A percentile compares a stretch with the other conserved stretches of the same genome.
These are phyloP conservation scores for Melanotaenia maccullochi DNA, from an alignment of 2,797 vertebrate species.

Conservation along the genomic window DNA sequence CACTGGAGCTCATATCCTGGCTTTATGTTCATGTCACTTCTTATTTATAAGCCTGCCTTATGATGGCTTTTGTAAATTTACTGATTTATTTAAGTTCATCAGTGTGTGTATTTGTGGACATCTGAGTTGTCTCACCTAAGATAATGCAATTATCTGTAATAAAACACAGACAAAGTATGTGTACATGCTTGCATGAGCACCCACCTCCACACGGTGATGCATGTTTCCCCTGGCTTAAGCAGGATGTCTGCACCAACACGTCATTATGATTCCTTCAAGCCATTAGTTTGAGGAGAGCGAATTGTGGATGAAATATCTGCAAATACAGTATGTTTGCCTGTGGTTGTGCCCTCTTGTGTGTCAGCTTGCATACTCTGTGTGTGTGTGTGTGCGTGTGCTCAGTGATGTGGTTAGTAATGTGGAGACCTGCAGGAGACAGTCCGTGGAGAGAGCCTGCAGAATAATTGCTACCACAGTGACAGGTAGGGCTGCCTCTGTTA, in stretches of 20 bases:
- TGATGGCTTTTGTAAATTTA: slow-evolving; percentile 53
- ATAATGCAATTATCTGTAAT: slow-evolving; percentile 56
- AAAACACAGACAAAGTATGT: slow-evolving; percentile 45
- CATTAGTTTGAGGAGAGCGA: slow-evolving; percentile 66
- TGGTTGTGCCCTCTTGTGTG: slow-evolving; percentile 56
- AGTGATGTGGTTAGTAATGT: slow-evolving; percentile 81
- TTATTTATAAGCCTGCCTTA: slow-evolving; percentile 35
- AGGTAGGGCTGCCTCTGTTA: slow-evolving; percentile 82
- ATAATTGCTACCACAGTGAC: slow-evolving; percentile 85
- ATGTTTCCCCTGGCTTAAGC: slow-evolving; percentile 63
- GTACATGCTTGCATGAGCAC: slow-evolving; percentile 34
- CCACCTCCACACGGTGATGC: slow-evolving; percentile 46
- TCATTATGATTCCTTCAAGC: slow-evolving; percentile 65
- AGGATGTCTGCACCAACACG: slow-evolving; percentile 74
- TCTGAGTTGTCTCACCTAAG: slow-evolving; percentile 37
- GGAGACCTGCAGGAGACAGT: slow-evolving; percentile 79
- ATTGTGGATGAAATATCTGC: slow-evolving; percentile 63
- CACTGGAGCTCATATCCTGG: slow-evolving; percentile 74
- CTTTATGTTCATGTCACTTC: slow-evolving; percentile 40
- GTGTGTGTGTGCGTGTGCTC: slow-evolving; percentile 60
- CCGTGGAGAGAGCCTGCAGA: slow-evolving; percentile 77
- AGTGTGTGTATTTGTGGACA: slow-evolving; percentile 26
- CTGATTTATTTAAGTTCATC: slow-evolving; percentile 50
- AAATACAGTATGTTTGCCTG: slow-evolving; percentile 54
- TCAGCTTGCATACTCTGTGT: slow-evolving; percentile 49